Base-by-base conservation (phyloP, 1,140 invertebrate genomes). In the Charaxes varanes region DNA sequence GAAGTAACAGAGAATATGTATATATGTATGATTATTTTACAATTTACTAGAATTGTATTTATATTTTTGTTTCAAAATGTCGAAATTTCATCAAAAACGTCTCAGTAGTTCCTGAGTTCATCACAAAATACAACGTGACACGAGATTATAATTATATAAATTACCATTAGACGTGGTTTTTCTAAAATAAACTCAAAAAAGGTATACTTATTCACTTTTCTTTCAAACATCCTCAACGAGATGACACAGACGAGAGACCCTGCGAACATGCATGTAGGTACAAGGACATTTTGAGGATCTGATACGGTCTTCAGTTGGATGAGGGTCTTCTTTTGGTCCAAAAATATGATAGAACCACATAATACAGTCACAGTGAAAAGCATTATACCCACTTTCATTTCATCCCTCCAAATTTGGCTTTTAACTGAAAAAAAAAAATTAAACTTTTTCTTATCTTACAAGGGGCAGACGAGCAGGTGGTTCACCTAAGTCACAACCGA, bases 301-400 rank as follows among this genome's bases (percentile, higher is more conserved):
- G 31, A 14, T 3, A 33, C 12, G 0, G 55, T 41, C n/a, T 59
- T 49, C 11, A 77, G 40, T 33, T 78, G 71, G 2, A 49, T 21
- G 12, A 81, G 27, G 0, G 59, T 56, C 26, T 74, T 77, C 11
- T 66, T 46, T 32, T 74, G 63, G n/a, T 81, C 68, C 7, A 81
- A n/a, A 30, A 78, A 81, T 14, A 78, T 40, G 5, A 69, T 62
- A 27, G 64, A 67, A 0, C 77, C 77, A 33, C 66, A 58, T 2
- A 81, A 35, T 0, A 61, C 43, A 3, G 49, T 60, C 3, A 58
- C 49, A 1, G 66, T 74, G 41, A 56, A 62, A 2, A 77, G 32
- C 2, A 77, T 31, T 2, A 78, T 22, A 2, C 73, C 71, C 3
- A 81, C 64, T 34, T 74, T 74, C 10, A 63, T 60, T 5, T 44